These are phyloP conservation scores for Smithornis capensis DNA, from an alignment of 2,113 vertebrate species.

Conservation along the genomic window DNA sequence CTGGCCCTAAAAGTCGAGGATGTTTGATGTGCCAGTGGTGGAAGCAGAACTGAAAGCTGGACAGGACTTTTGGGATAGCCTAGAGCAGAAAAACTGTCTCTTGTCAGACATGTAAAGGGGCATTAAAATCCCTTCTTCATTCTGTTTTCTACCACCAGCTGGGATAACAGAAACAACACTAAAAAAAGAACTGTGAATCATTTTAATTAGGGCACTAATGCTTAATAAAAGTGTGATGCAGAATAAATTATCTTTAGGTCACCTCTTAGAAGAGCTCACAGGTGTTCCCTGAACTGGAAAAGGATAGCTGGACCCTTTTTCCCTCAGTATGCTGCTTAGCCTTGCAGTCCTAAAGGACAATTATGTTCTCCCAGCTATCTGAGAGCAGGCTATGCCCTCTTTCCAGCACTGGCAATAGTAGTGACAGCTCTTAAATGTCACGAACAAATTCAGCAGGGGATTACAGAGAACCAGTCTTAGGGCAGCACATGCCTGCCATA, in stretches of 20 bases:
- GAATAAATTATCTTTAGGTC: not conserved
- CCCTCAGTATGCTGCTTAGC: not conserved
- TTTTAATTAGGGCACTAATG: constrained; percentile 30
- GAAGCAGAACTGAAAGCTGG: not conserved
- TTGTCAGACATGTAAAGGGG: not conserved
- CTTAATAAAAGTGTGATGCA: not conserved
- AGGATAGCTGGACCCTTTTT: not conserved
- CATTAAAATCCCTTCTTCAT: not conserved
- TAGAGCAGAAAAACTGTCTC: not conserved
- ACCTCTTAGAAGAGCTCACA: not conserved
- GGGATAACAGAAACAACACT: not conserved
- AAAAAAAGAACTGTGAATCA: not conserved
- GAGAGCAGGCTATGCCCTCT: not conserved
- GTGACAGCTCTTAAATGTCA: not conserved
- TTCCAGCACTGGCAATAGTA: not conserved
- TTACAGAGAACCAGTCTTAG: not conserved
- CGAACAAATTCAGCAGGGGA: not conserved
- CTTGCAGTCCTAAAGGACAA: not conserved
- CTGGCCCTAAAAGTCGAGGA: not conserved
- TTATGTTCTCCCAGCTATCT: not conserved
- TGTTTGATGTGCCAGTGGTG: not conserved
- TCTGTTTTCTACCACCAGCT: not conserved
- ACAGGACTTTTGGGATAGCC: not conserved
- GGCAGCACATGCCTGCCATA: not conserved
- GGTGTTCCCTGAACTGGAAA: not conserved